These are phyloP conservation scores for Ceraclea dissimilis DNA, from an alignment of 2,888 invertebrate species.

Conservation along the genomic window DNA sequence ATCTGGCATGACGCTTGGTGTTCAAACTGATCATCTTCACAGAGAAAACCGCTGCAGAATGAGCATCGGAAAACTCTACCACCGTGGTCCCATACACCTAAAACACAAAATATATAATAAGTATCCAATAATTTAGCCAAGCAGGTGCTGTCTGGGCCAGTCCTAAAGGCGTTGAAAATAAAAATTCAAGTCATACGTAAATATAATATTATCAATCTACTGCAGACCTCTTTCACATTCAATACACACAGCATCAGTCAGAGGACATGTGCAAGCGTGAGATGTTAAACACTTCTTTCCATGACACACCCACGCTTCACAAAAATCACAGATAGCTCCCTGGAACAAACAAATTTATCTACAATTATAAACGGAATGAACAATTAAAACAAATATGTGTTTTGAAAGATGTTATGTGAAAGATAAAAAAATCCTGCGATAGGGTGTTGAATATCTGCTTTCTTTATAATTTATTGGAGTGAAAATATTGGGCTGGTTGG, in stretches of 20 bases:
- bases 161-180: too few relatives aligned
- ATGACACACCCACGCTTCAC: constrained; percentile 97
- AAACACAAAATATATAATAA: background rate
- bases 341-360: constrained; percentile 33
- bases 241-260: constrained; percentile 79
- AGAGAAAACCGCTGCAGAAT: constrained; percentile 81
- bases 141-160: too few relatives aligned
- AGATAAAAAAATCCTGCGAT: too few relatives aligned
- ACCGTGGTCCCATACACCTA: constrained; percentile 90
- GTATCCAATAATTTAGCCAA: background rate
- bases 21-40: constrained; percentile 95
- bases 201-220: too few relatives aligned
- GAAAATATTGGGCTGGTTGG: too few relatives aligned
- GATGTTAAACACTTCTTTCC: constrained; percentile 82
- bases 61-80: constrained; percentile 86
- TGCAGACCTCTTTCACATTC: constrained; percentile 75
- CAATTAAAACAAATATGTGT: background rate
- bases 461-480: too few relatives aligned
- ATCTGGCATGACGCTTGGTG: constrained; percentile 97
- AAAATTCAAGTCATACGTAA: too few relatives aligned
- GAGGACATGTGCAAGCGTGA: constrained; percentile 88
- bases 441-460: too few relatives aligned
- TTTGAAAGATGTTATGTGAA: background rate
- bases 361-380: too few relatives aligned
- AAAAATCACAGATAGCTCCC: constrained; percentile 96